Conservation (phyloP, 2,888 invertebrate species). For the Trypoxylon attenuatum region DNA sequence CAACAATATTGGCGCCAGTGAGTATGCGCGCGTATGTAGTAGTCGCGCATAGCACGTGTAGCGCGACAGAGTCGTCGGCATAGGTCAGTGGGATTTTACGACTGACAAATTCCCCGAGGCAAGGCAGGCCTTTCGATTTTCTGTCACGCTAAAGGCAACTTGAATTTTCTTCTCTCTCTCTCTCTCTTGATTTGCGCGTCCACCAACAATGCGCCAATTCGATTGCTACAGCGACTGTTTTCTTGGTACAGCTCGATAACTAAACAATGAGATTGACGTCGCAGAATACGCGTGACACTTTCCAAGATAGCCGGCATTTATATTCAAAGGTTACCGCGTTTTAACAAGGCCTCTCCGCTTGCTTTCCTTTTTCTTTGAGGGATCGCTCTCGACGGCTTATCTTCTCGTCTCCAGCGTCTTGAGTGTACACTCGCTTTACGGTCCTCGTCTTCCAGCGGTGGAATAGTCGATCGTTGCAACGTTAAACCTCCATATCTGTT, state of each 20-base stretch:
- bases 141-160: too few relatives aligned
- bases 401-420: neutral
- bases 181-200: too few relatives aligned
- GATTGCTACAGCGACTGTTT: too few relatives aligned
- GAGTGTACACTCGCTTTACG: neutral
- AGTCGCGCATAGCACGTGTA: too few relatives aligned
- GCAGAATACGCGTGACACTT: neutral
- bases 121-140: too few relatives aligned
- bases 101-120: too few relatives aligned
- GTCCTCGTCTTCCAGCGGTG: neutral
- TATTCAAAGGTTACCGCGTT: neutral
- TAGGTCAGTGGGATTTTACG: too few relatives aligned
- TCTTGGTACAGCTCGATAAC: slow-evolving; percentile 12
- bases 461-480: slow-evolving; percentile 2
- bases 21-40: too few relatives aligned
- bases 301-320: slow-evolving; percentile 9
- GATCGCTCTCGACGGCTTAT: neutral
- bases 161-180: too few relatives aligned
- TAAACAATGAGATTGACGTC: slow-evolving; percentile 20
- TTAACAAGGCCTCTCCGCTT: neutral
- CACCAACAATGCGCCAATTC: too few relatives aligned
- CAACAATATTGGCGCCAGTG: neutral
- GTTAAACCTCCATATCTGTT: too few relatives aligned
- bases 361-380: neutral
- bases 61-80: too few relatives aligned